Evolutionary conservation across 1,140 invertebrate species (phyloP).

Genomic region (Eubasilissa regina): DNA sequence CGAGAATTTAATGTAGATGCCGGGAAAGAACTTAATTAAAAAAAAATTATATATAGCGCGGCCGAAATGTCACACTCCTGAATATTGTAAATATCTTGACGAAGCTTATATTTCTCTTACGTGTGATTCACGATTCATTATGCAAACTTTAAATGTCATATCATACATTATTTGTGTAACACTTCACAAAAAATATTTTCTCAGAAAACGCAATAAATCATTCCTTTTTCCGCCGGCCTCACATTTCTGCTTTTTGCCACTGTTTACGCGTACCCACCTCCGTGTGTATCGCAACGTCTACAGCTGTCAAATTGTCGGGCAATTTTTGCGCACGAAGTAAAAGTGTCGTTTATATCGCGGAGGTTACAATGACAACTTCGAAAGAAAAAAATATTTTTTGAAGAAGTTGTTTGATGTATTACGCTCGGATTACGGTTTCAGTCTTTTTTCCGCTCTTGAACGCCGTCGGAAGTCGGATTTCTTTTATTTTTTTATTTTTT

Average conservation of each 20-base stretch:
- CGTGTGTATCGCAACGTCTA: too few species aligned
- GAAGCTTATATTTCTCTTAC: neutral
- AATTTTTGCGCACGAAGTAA: too few species aligned
- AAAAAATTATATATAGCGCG: too few species aligned
- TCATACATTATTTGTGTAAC: neutral
- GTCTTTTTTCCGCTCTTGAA: neutral
- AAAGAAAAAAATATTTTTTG: too few species aligned
- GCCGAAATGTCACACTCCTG: too few species aligned
- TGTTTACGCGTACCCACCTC: neutral
- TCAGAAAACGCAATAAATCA: conserved; percentile 20
- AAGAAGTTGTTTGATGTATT: too few species aligned
- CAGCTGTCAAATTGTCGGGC: too few species aligned
- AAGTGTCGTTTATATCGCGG: too few species aligned
- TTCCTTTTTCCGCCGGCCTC: neutral
- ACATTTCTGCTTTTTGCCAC: conserved; percentile 21
- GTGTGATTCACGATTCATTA: neutral
- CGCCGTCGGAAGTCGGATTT: conserved; percentile 30
- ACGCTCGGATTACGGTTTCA: neutral
- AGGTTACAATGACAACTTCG: too few species aligned
- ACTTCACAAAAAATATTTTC: neutral
- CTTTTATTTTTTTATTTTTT: conserved; percentile 21
- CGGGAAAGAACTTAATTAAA: too few species aligned
- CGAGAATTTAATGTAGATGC: too few species aligned
- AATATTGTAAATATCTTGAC: neutral
- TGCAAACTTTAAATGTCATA: neutral